Evolutionary conservation across 2,113 vertebrate species (phyloP).

Genomic region (Aspidoscelis tigris): DNA sequence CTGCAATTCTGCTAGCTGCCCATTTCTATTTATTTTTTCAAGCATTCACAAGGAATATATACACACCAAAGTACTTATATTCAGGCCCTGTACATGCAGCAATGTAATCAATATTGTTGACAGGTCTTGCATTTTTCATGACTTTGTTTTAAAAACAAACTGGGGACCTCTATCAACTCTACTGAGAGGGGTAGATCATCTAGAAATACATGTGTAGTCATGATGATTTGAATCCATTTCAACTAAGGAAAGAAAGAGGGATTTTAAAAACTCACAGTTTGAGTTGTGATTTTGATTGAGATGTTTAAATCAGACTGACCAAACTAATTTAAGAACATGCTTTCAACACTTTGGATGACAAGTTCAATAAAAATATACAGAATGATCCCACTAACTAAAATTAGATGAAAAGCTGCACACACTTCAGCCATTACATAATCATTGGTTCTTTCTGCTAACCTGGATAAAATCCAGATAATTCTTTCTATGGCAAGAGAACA

Average conservation of each 20-base stretch:
- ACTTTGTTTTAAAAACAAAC: background rate
- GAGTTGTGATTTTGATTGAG: conserved; percentile 4
- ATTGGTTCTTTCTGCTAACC: background rate
- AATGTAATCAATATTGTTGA: background rate
- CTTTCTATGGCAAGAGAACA: conserved; percentile 14
- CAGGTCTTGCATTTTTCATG: background rate
- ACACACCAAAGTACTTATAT: background rate
- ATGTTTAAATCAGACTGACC: background rate
- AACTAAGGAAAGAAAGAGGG: too few relatives aligned
- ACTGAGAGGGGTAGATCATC: background rate
- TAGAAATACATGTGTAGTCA: background rate
- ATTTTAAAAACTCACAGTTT: background rate
- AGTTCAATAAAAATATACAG: conserved; percentile 21
- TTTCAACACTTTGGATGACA: background rate
- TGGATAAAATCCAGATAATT: background rate
- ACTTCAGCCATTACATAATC: background rate
- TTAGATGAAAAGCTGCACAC: fast-evolving
- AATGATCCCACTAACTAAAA: background rate
- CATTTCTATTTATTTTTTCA: background rate
- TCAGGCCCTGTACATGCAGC: background rate
- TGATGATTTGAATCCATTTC: background rate
- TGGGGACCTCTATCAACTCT: background rate
- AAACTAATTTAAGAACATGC: background rate
- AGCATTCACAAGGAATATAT: background rate
- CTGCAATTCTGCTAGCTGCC: background rate